Percentiles rank a stretch among this genome's conserved stretches.
Evolutionary conservation across 1,140 invertebrate species (phyloP).

Genomic region (Agrilus planipennis): DNA sequence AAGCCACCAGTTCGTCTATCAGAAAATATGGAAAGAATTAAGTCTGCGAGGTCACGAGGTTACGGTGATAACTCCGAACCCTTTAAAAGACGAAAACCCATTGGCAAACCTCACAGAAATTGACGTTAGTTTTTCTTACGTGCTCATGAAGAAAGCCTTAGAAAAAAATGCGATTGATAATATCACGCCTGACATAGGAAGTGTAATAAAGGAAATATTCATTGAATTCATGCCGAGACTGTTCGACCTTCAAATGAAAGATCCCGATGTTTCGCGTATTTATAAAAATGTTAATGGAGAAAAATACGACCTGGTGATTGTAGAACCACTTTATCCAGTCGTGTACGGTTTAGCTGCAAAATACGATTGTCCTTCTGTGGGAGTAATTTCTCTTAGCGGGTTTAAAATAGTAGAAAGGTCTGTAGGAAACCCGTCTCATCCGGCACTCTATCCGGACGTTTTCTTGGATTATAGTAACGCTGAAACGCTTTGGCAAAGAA

Average conservation of each 20-base stretch:
- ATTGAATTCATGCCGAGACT: too few species aligned
- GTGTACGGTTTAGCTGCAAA: background rate
- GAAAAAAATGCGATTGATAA: too few species aligned
- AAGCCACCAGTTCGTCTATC: constrained; percentile 7
- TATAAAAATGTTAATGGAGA: too few species aligned
- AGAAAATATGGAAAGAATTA: constrained; percentile 14
- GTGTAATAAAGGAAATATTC: too few species aligned
- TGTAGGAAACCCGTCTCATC: background rate
- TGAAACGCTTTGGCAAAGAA: too few species aligned
- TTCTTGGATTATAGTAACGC: too few species aligned
- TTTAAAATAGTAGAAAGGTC: background rate
- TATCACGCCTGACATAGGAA: too few species aligned
- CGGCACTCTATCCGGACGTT: background rate
- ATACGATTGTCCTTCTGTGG: background rate
- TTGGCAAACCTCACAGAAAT: constrained; percentile 27
- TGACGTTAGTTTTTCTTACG: constrained; percentile 15
- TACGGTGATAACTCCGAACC: constrained; percentile 28
- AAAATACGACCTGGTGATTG: background rate
- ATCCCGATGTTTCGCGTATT: too few species aligned
- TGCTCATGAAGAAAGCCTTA: too few species aligned
- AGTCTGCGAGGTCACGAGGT: constrained; percentile 32
- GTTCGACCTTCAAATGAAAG: too few species aligned
- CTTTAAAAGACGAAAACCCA: constrained; percentile 21
- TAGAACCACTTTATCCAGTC: background rate
- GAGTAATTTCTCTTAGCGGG: background rate